A percentile compares a stretch with the other conserved stretches of the same genome.
Evolutionary conservation across 2,888 invertebrate species (phyloP).

Genomic region (Rhingia rostrata): DNA sequence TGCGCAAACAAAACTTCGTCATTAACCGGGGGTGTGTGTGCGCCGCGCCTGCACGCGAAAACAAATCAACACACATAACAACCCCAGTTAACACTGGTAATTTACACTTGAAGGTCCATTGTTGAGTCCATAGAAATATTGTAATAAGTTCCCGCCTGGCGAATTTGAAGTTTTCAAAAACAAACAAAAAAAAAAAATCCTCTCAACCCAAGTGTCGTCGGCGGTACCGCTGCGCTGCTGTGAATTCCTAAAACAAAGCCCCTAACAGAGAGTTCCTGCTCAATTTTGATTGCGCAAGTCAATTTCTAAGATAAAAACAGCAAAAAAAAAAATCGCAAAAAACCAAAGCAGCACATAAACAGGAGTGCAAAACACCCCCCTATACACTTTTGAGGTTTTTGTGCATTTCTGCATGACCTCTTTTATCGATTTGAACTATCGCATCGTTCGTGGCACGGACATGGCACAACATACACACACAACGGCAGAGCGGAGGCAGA

Average conservation of each 20-base stretch:
- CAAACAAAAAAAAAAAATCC: conserved; percentile 24
- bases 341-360: conserved; percentile 6
- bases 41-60: conserved; percentile 40
- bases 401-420: conserved; percentile 64
- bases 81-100: conserved; percentile 68
- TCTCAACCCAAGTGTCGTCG: conserved; percentile 45
- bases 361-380: conserved; percentile 45
- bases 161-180: conserved; percentile 24
- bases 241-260: conserved; percentile 52
- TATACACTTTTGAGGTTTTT: conserved; percentile 47
- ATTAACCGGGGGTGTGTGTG: conserved; percentile 51
- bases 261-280: conserved; percentile 29
- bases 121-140: conserved; percentile 37
- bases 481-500: conserved; percentile 12
- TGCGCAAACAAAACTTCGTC: conserved; percentile 48
- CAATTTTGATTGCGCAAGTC: conserved; percentile 63
- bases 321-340: background rate
- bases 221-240: conserved; percentile 27
- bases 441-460: conserved; percentile 51
- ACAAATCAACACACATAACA: conserved; percentile 47
- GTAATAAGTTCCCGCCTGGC: conserved; percentile 47
- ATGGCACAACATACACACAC: conserved; percentile 44
- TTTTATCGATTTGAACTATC: conserved; percentile 70
- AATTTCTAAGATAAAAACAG: conserved; percentile 32
- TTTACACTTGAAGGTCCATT: conserved; percentile 67